A percentile compares a stretch with the other conserved stretches of the same genome.
phyloP scores from a whole-genome alignment of 2,113 vertebrate genomes.

The Arizona elegans region DNA sequence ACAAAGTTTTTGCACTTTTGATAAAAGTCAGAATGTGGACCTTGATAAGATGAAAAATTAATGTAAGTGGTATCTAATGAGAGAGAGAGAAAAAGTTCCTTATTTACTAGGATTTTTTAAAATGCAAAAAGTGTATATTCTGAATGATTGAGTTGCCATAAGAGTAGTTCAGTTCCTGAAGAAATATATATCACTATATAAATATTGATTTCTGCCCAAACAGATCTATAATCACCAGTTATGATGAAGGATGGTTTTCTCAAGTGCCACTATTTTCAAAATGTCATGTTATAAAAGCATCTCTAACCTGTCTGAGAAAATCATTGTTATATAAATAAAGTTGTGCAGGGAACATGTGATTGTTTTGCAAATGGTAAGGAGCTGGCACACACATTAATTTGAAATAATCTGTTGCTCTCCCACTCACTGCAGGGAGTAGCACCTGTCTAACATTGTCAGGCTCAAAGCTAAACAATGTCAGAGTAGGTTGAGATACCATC shows the following conservation, averaged over 20 bases:
- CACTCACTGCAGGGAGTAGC: neutral
- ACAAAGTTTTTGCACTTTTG: neutral
- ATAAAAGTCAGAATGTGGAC: constrained; percentile 12
- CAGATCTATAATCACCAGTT: constrained; percentile 8
- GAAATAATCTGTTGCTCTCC: neutral
- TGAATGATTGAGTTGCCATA: neutral
- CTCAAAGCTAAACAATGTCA: neutral
- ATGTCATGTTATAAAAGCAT: constrained; percentile 17
- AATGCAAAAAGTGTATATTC: constrained; percentile 29
- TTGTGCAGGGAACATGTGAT: constrained; percentile 13
- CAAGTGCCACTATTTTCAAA: constrained; percentile 12
- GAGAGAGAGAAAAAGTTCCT: neutral
- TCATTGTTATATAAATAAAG: neutral
- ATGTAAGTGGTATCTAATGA: constrained; percentile 5
- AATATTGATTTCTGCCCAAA: constrained; percentile 27
- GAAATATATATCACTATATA: neutral
- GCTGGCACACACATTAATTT: neutral
- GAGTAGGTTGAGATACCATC: neutral
- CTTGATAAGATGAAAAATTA: neutral
- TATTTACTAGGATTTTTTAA: constrained; percentile 23
- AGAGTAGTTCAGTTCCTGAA: neutral
- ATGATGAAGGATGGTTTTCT: constrained; percentile 22
- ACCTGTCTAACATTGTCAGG: neutral
- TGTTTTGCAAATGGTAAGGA: neutral
- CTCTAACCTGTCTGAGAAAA: constrained; percentile 24